phyloP scores from a whole-genome alignment of 2,113 vertebrate species.

The Misgurnus mizolepis region DNA sequence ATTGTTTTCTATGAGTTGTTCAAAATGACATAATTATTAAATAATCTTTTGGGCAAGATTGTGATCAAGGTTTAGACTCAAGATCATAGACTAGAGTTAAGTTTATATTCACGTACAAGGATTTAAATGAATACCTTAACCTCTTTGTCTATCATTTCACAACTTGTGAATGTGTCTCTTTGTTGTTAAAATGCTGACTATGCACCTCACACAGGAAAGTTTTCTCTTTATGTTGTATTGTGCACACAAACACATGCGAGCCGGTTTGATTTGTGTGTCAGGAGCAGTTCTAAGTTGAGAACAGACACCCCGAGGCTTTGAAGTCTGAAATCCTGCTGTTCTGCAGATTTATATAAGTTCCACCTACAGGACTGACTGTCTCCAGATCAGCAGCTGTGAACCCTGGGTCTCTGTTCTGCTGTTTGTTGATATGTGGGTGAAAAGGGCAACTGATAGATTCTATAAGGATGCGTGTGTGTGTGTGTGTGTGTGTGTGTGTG shows the following conservation, averaged over 20 bases:
- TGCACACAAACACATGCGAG: constrained; percentile 9
- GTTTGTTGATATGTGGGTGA: constrained; percentile 20
- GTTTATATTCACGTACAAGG: not conserved
- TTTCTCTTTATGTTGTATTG: constrained; percentile 11
- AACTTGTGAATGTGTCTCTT: not conserved
- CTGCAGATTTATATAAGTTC: constrained; percentile 21
- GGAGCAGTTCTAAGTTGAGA: constrained; percentile 25
- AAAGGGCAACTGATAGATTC: constrained; percentile 14
- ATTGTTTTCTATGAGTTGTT: too few species aligned
- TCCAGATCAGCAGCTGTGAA: constrained; percentile 15
- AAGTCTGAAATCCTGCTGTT: constrained; percentile 16
- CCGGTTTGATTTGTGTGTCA: constrained; percentile 32
- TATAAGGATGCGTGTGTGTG: not conserved
- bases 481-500: too few species aligned
- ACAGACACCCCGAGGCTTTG: constrained; percentile 38
- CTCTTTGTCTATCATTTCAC: not conserved
- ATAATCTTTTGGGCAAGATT: not conserved
- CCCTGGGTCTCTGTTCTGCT: not conserved
- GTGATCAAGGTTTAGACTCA: not conserved
- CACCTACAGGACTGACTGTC: not conserved
- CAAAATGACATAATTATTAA: too few species aligned
- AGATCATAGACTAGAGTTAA: not conserved
- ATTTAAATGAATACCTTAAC: too few species aligned
- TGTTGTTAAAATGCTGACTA: constrained; percentile 35
- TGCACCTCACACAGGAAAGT: constrained; percentile 29